phyloP scores from a whole-genome alignment of 2,797 vertebrate genomes.

The Benthosema pterotum region DNA sequence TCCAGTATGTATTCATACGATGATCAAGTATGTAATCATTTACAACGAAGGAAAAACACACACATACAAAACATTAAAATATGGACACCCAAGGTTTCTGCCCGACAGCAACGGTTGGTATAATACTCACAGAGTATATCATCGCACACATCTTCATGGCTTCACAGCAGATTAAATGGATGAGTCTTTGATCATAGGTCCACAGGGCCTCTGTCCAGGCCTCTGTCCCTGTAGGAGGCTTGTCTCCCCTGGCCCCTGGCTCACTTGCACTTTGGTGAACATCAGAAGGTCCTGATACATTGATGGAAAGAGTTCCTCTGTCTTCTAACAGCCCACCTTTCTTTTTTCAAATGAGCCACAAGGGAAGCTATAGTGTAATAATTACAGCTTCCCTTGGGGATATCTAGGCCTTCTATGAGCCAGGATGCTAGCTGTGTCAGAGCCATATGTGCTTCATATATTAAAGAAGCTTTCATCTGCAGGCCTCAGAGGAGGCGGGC shows the following conservation, averaged over 20 bases:
- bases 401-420: constrained; percentile 42
- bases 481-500: constrained; percentile 35
- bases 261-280: constrained; percentile 35
- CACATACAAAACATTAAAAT: no score
- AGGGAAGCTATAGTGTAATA: constrained; percentile 46
- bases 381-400: constrained; percentile 39
- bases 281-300: constrained; percentile 47
- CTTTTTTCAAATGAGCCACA: constrained; percentile 42
- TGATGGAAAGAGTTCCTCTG: constrained; percentile 38
- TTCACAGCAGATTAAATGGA: no score
- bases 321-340: constrained; percentile 16
- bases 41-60: no score
- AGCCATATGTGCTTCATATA: constrained; percentile 52
- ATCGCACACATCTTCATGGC: no score
- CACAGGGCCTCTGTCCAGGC: background rate
- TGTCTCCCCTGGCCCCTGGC: constrained; percentile 12
- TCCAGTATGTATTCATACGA: no score
- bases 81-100: no score
- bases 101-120: no score
- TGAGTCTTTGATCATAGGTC: no score
- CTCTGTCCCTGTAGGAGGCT: no score
- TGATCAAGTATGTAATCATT: no score
- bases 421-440: constrained; percentile 24
- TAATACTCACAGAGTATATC: no score
- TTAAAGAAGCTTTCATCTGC: constrained; percentile 54